Percentiles rank a stretch among this genome's conserved stretches.
Evolutionary conservation across 1,140 invertebrate species (phyloP).

Genomic region (Drosophila ercepeae): DNA sequence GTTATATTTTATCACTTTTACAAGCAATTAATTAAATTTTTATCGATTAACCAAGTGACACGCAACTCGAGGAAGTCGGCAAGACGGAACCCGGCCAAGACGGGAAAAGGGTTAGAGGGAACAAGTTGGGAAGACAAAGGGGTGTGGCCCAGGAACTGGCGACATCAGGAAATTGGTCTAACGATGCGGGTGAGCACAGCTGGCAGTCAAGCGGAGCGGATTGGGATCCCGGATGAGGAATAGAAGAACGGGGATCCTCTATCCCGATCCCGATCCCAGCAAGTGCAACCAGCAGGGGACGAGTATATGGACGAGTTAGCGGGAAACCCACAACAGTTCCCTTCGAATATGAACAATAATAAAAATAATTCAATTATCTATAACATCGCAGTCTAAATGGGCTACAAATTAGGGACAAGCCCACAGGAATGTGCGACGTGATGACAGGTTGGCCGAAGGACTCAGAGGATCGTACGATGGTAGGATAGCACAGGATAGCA

Average conservation of each 20-base stretch:
- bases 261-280: slow-evolving; percentile 12
- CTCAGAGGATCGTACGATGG: slow-evolving; percentile 4
- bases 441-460: slow-evolving; percentile 55
- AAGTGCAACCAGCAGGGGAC: slow-evolving; percentile 59
- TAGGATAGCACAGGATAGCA: too few relatives aligned
- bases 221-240: not conserved
- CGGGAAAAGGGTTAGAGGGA: slow-evolving; percentile 35
- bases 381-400: slow-evolving; percentile 64
- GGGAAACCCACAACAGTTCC: slow-evolving; percentile 41
- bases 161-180: slow-evolving; percentile 74
- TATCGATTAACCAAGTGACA: slow-evolving; percentile 73
- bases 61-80: slow-evolving; percentile 10
- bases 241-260: not conserved
- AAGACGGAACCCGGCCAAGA: slow-evolving; percentile 1
- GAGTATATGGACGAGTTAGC: not conserved
- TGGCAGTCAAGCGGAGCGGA: slow-evolving; percentile 13
- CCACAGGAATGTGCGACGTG: slow-evolving; percentile 65
- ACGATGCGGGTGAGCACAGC: slow-evolving; percentile 76
- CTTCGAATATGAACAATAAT: slow-evolving; percentile 63
- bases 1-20: slow-evolving; percentile 58
- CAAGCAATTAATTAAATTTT: slow-evolving; percentile 73
- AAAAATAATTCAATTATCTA: slow-evolving; percentile 81
- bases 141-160: slow-evolving; percentile 48
- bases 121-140: not conserved
- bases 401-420: slow-evolving; percentile 70